Percentiles rank a stretch among this genome's conserved stretches.
Evolutionary conservation across 2,888 invertebrate species (phyloP).

Genomic region (Drosophila putrida): DNA sequence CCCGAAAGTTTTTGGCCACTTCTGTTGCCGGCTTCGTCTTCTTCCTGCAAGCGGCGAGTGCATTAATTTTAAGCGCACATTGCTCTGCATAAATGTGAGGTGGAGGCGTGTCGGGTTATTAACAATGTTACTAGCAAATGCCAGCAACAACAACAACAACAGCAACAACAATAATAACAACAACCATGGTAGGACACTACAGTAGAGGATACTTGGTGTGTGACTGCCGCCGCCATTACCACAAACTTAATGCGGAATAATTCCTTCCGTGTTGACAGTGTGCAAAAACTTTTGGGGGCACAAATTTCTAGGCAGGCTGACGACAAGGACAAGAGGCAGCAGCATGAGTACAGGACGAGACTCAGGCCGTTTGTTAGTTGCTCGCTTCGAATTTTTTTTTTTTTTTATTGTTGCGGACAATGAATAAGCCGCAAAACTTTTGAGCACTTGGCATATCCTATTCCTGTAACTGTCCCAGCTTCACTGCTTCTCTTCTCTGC

Average conservation of each 20-base stretch:
- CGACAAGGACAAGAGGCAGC: conserved; percentile 28
- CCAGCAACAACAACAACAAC: conserved; percentile 41
- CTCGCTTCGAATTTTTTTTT: conserved; percentile 32
- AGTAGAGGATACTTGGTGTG: conserved; percentile 50
- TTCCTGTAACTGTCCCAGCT: conserved; percentile 55
- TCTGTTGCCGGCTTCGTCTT: conserved; percentile 55
- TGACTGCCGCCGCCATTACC: conserved; percentile 77
- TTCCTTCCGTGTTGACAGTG: conserved; percentile 82
- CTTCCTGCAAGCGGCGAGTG: conserved; percentile 60
- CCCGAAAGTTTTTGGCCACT: conserved; percentile 70
- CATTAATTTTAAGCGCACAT: conserved; percentile 80
- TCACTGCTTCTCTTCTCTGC: background rate
- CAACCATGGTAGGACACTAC: conserved; percentile 11
- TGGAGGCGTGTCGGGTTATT: conserved; percentile 78
- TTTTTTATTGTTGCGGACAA: conserved; percentile 74
- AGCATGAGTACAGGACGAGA: conserved; percentile 8
- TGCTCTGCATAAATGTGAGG: conserved; percentile 72
- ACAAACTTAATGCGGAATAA: conserved; percentile 83
- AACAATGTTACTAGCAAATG: conserved; percentile 77
- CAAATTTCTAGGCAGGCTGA: conserved; percentile 60
- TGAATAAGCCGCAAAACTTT: conserved; percentile 79
- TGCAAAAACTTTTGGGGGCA: conserved; percentile 74
- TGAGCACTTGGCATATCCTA: conserved; percentile 78
- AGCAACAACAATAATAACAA: conserved; percentile 20
- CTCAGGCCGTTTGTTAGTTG: conserved; percentile 33